phyloP scores from a whole-genome alignment of 2,797 vertebrate species.

The Molossus molossus region DNA sequence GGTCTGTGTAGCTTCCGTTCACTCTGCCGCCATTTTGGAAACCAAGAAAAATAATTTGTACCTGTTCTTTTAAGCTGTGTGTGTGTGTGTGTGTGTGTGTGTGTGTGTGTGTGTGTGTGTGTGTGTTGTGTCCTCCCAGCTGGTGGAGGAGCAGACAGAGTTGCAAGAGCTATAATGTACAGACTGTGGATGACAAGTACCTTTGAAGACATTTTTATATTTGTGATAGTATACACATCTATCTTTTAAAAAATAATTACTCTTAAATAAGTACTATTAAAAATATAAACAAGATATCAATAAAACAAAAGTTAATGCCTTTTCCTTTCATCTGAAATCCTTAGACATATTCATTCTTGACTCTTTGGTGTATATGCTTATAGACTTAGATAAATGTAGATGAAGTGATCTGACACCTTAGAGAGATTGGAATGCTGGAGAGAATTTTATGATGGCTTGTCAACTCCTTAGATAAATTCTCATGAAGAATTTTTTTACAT shows the following conservation, averaged over 20 bases:
- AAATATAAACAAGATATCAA: neutral
- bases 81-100: neutral
- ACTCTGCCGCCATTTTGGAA: too few species aligned
- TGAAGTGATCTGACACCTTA: neutral
- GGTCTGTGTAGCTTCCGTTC: too few species aligned
- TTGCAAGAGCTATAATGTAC: neutral
- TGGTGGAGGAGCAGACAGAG: neutral
- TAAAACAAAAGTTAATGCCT: neutral
- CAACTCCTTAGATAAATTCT: neutral
- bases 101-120: neutral
- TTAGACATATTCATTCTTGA: conserved; percentile 12
- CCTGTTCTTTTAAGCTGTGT: neutral
- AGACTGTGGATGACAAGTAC: neutral
- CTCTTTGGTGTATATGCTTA: neutral
- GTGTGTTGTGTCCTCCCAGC: neutral
- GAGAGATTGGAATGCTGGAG: neutral
- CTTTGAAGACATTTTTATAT: neutral
- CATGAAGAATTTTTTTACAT: neutral
- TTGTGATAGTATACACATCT: neutral
- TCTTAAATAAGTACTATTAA: neutral
- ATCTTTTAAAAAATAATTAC: neutral
- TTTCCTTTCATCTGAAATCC: neutral
- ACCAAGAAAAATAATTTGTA: neutral
- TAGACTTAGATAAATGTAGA: neutral
- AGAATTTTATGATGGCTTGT: neutral